phyloP scores from a whole-genome alignment of 2,888 invertebrate genomes.

The Thyatira batis region DNA sequence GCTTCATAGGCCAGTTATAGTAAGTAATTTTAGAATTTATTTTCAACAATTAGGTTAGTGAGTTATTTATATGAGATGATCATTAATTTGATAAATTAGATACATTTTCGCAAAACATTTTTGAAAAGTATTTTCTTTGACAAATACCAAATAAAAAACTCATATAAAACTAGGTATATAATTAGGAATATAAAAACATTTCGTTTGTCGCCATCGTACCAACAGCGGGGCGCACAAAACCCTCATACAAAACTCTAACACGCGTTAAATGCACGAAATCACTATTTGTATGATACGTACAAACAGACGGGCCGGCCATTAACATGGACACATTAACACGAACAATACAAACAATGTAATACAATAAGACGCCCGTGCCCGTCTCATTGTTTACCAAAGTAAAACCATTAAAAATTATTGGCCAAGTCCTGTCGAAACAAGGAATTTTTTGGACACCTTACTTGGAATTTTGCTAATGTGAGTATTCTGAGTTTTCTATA shows the following conservation, averaged over 20 bases:
- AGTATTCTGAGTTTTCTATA: slow-evolving; percentile 25
- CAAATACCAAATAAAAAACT: too few relatives aligned
- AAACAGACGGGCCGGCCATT: slow-evolving; percentile 61
- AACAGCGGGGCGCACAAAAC: slow-evolving; percentile 41
- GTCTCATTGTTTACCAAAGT: slow-evolving; percentile 62
- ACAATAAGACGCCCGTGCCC: slow-evolving; percentile 41
- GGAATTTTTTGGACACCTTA: slow-evolving; percentile 44
- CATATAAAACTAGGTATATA: not conserved
- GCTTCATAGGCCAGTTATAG: too few relatives aligned
- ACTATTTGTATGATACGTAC: slow-evolving; percentile 57
- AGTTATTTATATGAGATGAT: too few relatives aligned
- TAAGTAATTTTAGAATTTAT: too few relatives aligned
- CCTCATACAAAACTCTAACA: slow-evolving; percentile 39
- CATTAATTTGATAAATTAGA: too few relatives aligned
- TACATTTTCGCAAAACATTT: too few relatives aligned
- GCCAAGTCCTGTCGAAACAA: slow-evolving; percentile 40
- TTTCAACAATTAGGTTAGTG: too few relatives aligned
- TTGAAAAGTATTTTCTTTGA: too few relatives aligned
- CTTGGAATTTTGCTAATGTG: slow-evolving; percentile 49
- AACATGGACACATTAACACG: slow-evolving; percentile 61
- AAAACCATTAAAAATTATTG: slow-evolving; percentile 76
- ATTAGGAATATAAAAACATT: slow-evolving; percentile 1
- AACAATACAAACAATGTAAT: slow-evolving; percentile 52
- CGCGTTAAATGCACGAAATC: slow-evolving; percentile 67
- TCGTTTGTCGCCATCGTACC: not conserved